Percentiles rank a stretch among this genome's conserved stretches.
These are phyloP conservation scores for Agriopis leucophaearia DNA, from an alignment of 2,888 invertebrate genomes.

Conservation along the genomic window DNA sequence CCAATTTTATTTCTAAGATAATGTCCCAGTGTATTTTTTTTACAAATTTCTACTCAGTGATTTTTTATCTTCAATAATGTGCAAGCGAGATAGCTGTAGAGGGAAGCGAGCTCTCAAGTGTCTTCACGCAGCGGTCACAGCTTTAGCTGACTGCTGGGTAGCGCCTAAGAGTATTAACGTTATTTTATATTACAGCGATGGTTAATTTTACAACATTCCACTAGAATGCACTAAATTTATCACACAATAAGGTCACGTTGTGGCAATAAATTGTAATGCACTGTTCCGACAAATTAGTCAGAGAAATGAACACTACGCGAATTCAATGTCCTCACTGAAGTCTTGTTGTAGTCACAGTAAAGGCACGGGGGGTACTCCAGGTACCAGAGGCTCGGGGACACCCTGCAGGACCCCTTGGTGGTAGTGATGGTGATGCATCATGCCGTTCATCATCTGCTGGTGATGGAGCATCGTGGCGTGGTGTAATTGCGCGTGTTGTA, in stretches of 20 bases:
- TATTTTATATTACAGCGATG: conserved; percentile 45
- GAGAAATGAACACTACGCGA: conserved; percentile 50
- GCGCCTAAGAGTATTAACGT: conserved; percentile 59
- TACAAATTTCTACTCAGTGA: too few species aligned
- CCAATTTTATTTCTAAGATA: too few species aligned
- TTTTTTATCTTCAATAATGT: too few species aligned
- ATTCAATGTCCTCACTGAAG: conserved; percentile 69
- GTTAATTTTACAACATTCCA: conserved; percentile 33
- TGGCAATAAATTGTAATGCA: conserved; percentile 52
- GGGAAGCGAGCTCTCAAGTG: conserved; percentile 46
- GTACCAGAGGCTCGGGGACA: conserved; percentile 80
- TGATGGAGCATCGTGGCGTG: conserved; percentile 85
- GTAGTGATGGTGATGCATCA: conserved; percentile 84
- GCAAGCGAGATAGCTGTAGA: too few species aligned
- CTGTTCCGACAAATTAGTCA: conserved; percentile 36
- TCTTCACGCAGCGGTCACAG: conserved; percentile 56
- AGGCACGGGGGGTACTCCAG: conserved; percentile 80
- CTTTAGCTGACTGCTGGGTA: conserved; percentile 54
- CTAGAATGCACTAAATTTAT: conserved; percentile 71
- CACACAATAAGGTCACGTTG: conserved; percentile 62
- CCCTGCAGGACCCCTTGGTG: conserved; percentile 84
- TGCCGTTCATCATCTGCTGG: conserved; percentile 85
- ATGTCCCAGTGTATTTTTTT: too few species aligned
- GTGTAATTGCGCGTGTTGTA: conserved; percentile 83
- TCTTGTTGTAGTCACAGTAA: conserved; percentile 82